Conservation (phyloP, 2,888 invertebrate genomes). For the Dysmachus trigonus region DNA sequence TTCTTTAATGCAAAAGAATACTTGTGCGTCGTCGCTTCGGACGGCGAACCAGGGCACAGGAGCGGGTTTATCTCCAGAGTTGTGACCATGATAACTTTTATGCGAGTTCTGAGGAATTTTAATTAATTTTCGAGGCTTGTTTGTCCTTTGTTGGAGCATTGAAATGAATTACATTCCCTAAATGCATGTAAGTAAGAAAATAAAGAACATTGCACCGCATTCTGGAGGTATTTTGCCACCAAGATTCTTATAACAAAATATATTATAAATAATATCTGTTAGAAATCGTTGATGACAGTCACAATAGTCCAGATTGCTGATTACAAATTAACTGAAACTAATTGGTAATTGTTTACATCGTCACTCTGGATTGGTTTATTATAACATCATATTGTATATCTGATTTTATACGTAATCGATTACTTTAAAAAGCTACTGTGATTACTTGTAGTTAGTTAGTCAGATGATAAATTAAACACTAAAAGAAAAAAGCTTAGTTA, state of each 20-base stretch:
- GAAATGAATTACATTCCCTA: not conserved
- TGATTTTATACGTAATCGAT: no score
- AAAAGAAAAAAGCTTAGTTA: no score
- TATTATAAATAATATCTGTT: no score
- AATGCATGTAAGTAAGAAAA: not conserved
- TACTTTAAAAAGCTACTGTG: no score
- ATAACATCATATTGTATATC: no score
- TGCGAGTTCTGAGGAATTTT: not conserved
- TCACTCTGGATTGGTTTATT: no score
- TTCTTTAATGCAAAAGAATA: not conserved
- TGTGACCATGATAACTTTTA: not conserved
- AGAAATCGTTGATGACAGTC: no score
- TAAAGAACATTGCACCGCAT: not conserved
- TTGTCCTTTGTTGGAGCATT: not conserved
- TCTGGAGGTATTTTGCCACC: not conserved
- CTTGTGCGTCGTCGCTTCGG: not conserved
- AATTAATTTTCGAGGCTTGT: not conserved
- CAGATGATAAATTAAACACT: no score
- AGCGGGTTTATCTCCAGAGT: not conserved
- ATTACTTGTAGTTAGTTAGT: no score
- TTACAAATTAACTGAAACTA: no score
- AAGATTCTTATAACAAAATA: not conserved
- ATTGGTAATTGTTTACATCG: no score
- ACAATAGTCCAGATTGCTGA: no score
- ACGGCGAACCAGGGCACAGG: not conserved